Base-by-base conservation (phyloP, 2,797 vertebrate species). In the Peromyscus aztecus region DNA sequence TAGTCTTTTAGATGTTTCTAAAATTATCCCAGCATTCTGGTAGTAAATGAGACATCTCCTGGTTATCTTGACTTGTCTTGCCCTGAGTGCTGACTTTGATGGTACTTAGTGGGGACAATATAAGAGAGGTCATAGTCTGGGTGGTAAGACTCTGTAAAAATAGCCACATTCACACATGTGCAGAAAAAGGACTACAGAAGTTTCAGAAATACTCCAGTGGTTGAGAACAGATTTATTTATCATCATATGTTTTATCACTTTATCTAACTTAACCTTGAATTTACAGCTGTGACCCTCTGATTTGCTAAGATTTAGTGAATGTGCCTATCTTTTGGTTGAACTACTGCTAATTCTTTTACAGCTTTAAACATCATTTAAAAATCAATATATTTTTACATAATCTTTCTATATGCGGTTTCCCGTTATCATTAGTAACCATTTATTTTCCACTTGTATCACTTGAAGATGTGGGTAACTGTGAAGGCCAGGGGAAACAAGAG, bases 31-130 rank as follows among this genome's bases (percentile, higher is more conserved):
- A 49, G 13, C 23, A 69, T 94, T 91, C 80, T 90, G 49, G 14
- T 10, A 67, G 11, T 87, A 86, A 85, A 95, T 84, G 89, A 86
- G 27, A 37, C 89, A 24, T 57, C 80, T 55, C 49, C 34, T 49
- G 76, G 84, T 97, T 96, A 94, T 29, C 94, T 59, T 92, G 77
- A 96, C 89, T 95, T 77, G 87, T 46, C 52, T 71, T 73, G 6
- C 4, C 29, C 12, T 9, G 59, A 40, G 24, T 4, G 14, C 63
- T 84, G 43, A 43, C 59, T 91, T 55, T 76, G 34, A 46, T 71
- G 27, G 57, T 19, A 86, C 24, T 31, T 61, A 75, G 27, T 49
- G 21, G 78, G 34, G 37, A 69, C 13, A 27, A 16, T 10, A 80
- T 83, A 52, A 52, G 19, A 80, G 9, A 83, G 29, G 10, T 73